phyloP scores from a whole-genome alignment of 2,888 invertebrate genomes.

The Aethes cnicana region DNA sequence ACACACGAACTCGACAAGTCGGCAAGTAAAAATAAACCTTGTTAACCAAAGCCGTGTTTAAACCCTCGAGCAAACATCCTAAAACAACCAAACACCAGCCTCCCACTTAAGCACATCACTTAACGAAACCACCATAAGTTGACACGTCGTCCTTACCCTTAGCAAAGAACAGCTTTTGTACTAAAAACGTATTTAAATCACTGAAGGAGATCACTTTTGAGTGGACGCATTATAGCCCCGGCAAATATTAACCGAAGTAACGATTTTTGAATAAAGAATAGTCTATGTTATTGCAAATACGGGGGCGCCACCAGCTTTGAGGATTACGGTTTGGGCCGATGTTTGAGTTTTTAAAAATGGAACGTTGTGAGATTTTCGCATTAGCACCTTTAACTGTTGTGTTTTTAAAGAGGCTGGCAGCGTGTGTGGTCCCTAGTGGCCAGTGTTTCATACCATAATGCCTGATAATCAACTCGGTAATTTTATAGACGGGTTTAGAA shows the following conservation, averaged over 20 bases:
- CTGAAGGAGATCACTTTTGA: conserved; percentile 47
- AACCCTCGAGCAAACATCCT: conserved; percentile 71
- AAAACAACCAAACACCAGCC: conserved; percentile 77
- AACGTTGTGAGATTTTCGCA: conserved; percentile 68
- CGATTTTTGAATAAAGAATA: conserved; percentile 64
- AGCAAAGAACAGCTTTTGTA: conserved; percentile 18
- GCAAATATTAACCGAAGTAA: conserved; percentile 70
- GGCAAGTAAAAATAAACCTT: conserved; percentile 66
- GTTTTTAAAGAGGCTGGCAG: conserved; percentile 56
- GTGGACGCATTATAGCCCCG: conserved; percentile 58
- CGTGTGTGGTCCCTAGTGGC: conserved; percentile 69
- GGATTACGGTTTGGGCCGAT: conserved; percentile 72
- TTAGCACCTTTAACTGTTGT: conserved; percentile 79
- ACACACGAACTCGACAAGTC: conserved; percentile 30
- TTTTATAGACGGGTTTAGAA: conserved; percentile 32
- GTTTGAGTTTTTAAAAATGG: conserved; percentile 74
- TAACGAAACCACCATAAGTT: conserved; percentile 60
- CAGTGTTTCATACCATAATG: conserved; percentile 42
- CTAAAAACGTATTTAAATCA: conserved; percentile 22
- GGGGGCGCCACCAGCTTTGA: conserved; percentile 66
- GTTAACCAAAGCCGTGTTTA: conserved; percentile 70
- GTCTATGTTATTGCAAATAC: conserved; percentile 63
- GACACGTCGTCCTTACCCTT: conserved; percentile 46
- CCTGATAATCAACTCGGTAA: conserved; percentile 40
- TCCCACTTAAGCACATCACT: conserved; percentile 76